Evolutionary conservation across 2,797 vertebrate species (phyloP), one percentile per base, ranked within the genome.

Genomic region (Molossus alvarezi): DNA sequence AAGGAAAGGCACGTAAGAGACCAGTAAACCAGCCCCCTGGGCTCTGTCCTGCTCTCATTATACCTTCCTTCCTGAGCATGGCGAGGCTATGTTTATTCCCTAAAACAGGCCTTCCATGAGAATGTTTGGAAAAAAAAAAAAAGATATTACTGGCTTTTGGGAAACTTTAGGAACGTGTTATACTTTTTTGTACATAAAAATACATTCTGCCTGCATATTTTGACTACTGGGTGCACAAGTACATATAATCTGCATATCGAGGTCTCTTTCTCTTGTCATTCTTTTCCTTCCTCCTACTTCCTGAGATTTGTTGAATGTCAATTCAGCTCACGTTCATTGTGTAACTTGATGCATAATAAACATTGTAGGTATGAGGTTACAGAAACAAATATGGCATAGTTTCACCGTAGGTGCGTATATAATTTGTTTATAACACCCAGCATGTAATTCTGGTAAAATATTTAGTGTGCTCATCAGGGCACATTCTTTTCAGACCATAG

Each of bases 41-140:
- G 76, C 86, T 88, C 91, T 92, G 87, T 93, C 79, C 3, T 69
- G n/a, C 12, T 94, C 64, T 93, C 55, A 82, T 96, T 93, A 92
- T 51, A 67, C 48, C 33, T 91, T 82, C 82, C 62, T 82, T 96
- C 60, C 33, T 65, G 71, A 86, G 69, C 73, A 71, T 60, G 62
- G 76, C n/a, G 62, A 95, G 29, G 48, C 57, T 84, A 17, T 82
- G 85, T 91, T 88, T 96, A 93, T 94, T 94, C 67, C 62, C 72
- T 71, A 62, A 92, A 96, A 94, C 48, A 62, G 84, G 51, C 18
- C 10, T 58, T 89, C 85, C 53, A n/a, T 53, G 37, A 93, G 67
- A 90, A 92, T 96, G 27, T 91, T 96, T 93, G 57, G 11, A 91
- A 96, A 82, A 82, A 73, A 48, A 37, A 37, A n/a, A 11, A 90